Evolutionary conservation across 2,113 vertebrate species (phyloP), one percentile per base, ranked within the genome.

Genomic region (rat (Rattus norvegicus)): DNA sequence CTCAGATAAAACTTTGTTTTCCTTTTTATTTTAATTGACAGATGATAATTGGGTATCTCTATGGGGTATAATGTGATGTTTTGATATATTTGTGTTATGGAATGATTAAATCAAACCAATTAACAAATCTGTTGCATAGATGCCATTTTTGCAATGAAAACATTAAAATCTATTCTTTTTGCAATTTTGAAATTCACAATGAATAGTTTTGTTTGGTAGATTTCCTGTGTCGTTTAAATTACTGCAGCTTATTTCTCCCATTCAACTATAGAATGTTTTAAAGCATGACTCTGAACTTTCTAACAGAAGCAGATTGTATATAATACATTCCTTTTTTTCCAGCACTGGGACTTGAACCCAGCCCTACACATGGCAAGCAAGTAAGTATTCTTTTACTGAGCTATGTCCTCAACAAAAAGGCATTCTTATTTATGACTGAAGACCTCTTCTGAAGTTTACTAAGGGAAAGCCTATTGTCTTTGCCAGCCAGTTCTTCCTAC

Each of bases 1-100:
- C 26, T 49, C n/a, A 89, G n/a, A 19, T 59, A 90, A 77, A 76
- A 47, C 10, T 7, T 65, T 61, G 47, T 52, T 56, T 56, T 4
- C 80, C 12, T 81, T 87, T 91, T 65, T 13, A 49, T 93, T 94
- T 75, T 81, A 93, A 67, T 67, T 80, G 73, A 93, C 92, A 80
- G 59, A 79, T 70, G 30, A 86, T 47, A 80, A n/a, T 81, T 47
- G 3, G 22, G 6, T 65, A 22, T 81, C 47, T 73, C 39, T 93
- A 47, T 93, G 52, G 67, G 28, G 20, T 87, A 87, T 17, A 87
- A 67, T 47, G 47, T 54, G 28, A 56, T 87, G 17, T 86, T 93
- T 65, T 93, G 87, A 85, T 85, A 39, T 90, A 11, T 79, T 79
- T 91, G 90, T 67, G 65, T 70, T 52, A n/a, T 87, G 17, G 59